Base-by-base conservation (phyloP, 64 coral and sea anemone genomes). In the Platygyra sinensis region DNA sequence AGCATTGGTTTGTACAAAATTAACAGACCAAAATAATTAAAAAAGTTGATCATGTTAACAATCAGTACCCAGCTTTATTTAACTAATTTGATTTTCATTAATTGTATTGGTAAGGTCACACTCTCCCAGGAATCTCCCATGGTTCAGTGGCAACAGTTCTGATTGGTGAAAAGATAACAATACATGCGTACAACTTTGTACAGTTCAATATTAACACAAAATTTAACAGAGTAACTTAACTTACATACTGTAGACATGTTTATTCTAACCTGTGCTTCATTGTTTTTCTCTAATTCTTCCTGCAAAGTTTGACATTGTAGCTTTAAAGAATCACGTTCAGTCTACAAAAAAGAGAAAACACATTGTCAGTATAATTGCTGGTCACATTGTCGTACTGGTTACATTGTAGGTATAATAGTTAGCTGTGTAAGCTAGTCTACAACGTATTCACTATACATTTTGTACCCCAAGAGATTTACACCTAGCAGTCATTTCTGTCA, bases 381-480 rank as follows among this genome's bases (percentile, higher is more conserved):
- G 22, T 22, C 32, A 46, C 4, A 42, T 36, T 0, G 25, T 64
- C 3, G 15, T 63, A 71, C 60, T 17, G 14, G 13, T 57, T 46
- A 36, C 33, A 36, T 36, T 36, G 33, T 36, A 46, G 76, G 22
- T 42, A 78, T 46, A 78, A n/a, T 11, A 39, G 29, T n/a, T 46
- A 33, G 5, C 52, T 11, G 15, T 31, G 15, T 33, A 52, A 13
- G 5, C 8, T 9, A 86, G 7, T 15, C 4, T 32, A 19, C 16
- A 20, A 19, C 62, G 38, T 36, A n/a, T 19, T n/a, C 36, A 4
- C 30, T 10, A 7, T 72, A 10, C 17, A n/a, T 11, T 14, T 62
- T 32, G 19, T 65, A 96, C 94, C 94, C 95, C 97, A 10, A 99
- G 78, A 13, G 87, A 86, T 91, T 99, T 99, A 91, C 91, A 95